phyloP scores from a whole-genome alignment of 2,113 vertebrate species.

The Malurus alboscapulatus region DNA sequence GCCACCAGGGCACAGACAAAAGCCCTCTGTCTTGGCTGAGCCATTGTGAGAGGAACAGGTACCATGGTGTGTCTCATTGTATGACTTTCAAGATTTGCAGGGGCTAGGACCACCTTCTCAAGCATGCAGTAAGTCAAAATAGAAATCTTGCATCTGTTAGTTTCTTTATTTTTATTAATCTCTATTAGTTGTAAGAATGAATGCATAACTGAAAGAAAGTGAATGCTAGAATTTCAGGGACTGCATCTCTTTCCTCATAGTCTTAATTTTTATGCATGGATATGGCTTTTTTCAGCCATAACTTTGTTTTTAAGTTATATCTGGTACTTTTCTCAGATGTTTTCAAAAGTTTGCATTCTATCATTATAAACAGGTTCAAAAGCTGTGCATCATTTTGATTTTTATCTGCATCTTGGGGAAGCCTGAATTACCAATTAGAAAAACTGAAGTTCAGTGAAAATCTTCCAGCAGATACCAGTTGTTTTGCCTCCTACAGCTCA shows the following conservation, averaged over 20 bases:
- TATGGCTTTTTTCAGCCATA: neutral
- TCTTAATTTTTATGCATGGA: rapidly evolving
- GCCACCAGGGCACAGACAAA: neutral
- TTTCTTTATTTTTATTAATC: neutral
- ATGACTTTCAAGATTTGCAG: neutral
- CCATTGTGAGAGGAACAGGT: neutral
- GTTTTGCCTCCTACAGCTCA: neutral
- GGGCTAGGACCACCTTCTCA: neutral
- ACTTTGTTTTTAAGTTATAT: neutral
- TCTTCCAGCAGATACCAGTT: neutral
- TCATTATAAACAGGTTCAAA: neutral
- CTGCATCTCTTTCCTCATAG: neutral
- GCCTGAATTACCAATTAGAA: neutral
- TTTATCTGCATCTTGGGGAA: neutral
- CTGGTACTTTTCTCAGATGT: neutral
- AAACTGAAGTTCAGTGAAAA: neutral
- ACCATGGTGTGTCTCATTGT: neutral
- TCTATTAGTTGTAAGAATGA: neutral
- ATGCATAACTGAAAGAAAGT: neutral
- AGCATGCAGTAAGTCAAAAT: neutral
- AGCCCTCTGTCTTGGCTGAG: neutral
- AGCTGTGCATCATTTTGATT: neutral
- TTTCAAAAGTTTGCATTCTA: neutral
- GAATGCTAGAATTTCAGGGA: neutral
- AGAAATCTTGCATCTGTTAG: neutral